Conservation (phyloP, 2,797 vertebrate genomes). For the Ispidina picta region DNA sequence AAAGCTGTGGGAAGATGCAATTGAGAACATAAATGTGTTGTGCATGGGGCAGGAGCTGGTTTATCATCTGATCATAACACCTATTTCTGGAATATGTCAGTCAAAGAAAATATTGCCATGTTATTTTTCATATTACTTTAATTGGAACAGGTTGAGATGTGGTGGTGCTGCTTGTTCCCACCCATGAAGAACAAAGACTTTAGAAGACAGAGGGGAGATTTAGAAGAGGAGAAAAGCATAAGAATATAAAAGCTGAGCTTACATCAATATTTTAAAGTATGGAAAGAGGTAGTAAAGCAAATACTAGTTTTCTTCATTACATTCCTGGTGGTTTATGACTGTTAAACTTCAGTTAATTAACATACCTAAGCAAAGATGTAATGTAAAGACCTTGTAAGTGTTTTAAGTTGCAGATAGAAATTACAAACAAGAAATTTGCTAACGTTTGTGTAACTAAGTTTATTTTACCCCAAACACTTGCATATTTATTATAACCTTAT, state of each 20-base stretch:
- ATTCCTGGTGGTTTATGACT: conserved; percentile 72
- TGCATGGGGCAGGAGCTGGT: neutral
- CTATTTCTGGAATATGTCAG: conserved; percentile 38
- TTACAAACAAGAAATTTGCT: conserved; percentile 2
- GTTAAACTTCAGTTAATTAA: conserved; percentile 62
- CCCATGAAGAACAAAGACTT: conserved; percentile 49
- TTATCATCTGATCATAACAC: conserved; percentile 31
- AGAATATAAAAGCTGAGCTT: conserved; percentile 54
- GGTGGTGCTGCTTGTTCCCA: conserved; percentile 16
- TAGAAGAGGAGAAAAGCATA: neutral
- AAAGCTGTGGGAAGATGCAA: neutral
- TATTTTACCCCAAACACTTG: neutral
- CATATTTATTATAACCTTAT: neutral
- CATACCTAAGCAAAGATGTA: conserved; percentile 57
- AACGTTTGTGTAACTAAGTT: neutral
- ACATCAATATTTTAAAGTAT: conserved; percentile 56
- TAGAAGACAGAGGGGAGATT: neutral
- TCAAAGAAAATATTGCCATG: conserved; percentile 31
- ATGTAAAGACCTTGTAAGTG: conserved; percentile 48
- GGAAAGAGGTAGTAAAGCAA: conserved; percentile 59
- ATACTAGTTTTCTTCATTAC: conserved; percentile 56
- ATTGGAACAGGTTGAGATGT: conserved; percentile 44
- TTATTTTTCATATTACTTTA: conserved; percentile 4
- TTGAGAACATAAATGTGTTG: neutral
- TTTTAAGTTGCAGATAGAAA: conserved; percentile 6